These are phyloP conservation scores for Lydus trimaculatus DNA, from an alignment of 2,888 invertebrate genomes.

Conservation along the genomic window DNA sequence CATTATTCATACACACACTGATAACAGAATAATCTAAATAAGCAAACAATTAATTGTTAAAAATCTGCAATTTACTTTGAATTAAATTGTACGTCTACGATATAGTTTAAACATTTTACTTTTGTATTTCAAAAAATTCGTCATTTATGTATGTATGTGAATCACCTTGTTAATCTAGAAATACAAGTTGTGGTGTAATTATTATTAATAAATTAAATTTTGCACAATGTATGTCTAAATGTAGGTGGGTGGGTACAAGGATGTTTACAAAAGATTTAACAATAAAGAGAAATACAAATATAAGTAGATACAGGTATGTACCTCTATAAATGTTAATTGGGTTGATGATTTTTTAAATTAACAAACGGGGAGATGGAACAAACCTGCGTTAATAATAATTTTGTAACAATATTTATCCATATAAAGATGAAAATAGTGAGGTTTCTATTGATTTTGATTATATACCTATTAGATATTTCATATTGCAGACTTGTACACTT, in stretches of 20 bases:
- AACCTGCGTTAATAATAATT: background rate
- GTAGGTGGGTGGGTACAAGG: background rate
- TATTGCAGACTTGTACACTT: background rate
- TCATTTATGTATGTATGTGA: too few species aligned
- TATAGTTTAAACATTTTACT: too few species aligned
- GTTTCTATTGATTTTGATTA: background rate
- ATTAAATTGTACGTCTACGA: too few species aligned
- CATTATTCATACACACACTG: too few species aligned
- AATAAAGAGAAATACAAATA: too few species aligned
- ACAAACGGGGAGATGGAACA: too few species aligned
- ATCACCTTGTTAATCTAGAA: background rate
- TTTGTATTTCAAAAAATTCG: too few species aligned
- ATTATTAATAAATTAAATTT: background rate
- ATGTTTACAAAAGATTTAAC: background rate
- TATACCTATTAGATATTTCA: too few species aligned
- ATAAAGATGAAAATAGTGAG: background rate
- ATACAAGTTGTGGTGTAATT: background rate
- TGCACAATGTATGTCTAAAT: background rate
- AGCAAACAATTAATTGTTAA: too few species aligned
- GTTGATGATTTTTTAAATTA: background rate
- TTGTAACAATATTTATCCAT: background rate
- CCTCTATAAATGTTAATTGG: background rate
- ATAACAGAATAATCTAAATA: too few species aligned
- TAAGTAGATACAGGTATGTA: too few species aligned
- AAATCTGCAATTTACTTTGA: too few species aligned